phyloP scores from a whole-genome alignment of 1,140 invertebrate species.

The Meloidogyne chitwoodi region DNA sequence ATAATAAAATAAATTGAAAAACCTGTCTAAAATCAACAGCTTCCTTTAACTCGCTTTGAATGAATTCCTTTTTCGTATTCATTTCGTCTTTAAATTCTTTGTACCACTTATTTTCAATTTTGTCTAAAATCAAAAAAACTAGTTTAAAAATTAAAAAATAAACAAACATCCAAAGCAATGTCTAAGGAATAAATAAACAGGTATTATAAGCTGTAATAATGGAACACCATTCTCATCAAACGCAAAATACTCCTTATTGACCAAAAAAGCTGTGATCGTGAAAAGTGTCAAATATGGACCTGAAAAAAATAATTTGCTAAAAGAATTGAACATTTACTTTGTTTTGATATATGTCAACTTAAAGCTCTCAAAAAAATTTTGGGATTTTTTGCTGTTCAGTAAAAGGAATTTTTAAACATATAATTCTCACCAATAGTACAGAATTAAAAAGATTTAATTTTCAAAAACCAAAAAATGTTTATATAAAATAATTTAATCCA shows the following conservation, averaged over 20 bases:
- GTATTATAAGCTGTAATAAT: conserved; percentile 45
- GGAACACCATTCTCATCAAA: conserved; percentile 58
- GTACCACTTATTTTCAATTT: conserved; percentile 46
- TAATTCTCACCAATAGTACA: too few relatives aligned
- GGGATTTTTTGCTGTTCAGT: too few relatives aligned
- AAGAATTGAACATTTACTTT: too few relatives aligned
- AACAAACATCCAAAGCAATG: conserved; percentile 21
- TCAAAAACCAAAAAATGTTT: too few relatives aligned
- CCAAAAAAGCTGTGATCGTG: conserved; percentile 49
- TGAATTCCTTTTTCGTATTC: conserved; percentile 46
- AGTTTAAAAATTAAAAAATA: background rate
- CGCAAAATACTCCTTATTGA: conserved; percentile 58
- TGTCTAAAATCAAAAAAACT: conserved; percentile 29
- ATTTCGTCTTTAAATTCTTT: conserved; percentile 38
- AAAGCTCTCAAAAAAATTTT: too few relatives aligned
- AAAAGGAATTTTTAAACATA: too few relatives aligned
- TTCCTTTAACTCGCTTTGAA: conserved; percentile 56
- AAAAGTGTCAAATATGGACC: conserved; percentile 56
- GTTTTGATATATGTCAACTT: too few relatives aligned
- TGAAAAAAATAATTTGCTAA: too few relatives aligned
- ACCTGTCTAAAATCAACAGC: conserved; percentile 59
- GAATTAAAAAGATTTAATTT: too few relatives aligned
- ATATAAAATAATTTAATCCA: too few relatives aligned
- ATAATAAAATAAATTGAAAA: background rate
- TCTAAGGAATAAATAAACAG: conserved; percentile 46